A percentile compares a stretch with the other conserved stretches of the same genome.
Conservation (phyloP, 2,113 vertebrate species). For the Hassar affinis region DNA sequence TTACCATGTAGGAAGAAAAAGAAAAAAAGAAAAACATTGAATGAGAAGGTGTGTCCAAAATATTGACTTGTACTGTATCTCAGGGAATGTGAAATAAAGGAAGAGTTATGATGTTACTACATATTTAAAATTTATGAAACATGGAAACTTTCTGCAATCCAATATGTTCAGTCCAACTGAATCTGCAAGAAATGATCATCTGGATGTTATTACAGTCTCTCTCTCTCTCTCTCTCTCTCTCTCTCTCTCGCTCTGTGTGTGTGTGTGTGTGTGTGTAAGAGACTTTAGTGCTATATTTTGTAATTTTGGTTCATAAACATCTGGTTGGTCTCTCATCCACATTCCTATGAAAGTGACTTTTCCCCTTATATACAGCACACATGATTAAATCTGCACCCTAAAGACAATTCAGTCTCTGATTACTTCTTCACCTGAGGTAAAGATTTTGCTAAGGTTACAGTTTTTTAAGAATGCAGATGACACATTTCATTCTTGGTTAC, state of each 20-base stretch:
- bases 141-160: slow-evolving; percentile 76
- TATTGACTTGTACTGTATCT: too few relatives aligned
- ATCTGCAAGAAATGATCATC: slow-evolving; percentile 72
- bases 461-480: background rate
- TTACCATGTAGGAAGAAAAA: too few relatives aligned
- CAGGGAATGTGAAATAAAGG: slow-evolving; percentile 34
- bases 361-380: slow-evolving; percentile 31
- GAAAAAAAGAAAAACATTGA: too few relatives aligned
- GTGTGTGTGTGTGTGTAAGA: background rate
- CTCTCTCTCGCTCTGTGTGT: slow-evolving; percentile 3
- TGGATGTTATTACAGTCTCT: slow-evolving; percentile 87
- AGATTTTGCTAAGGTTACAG: background rate
- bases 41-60: too few relatives aligned
- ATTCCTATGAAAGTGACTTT: slow-evolving; percentile 54
- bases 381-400: slow-evolving; percentile 12
- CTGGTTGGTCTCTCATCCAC: slow-evolving; percentile 56
- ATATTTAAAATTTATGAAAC: slow-evolving; percentile 78
- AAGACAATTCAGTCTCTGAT: slow-evolving; percentile 22
- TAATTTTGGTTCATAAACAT: slow-evolving; percentile 59
- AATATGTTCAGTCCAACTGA: slow-evolving; percentile 76
- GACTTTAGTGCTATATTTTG: slow-evolving; percentile 51
- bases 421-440: background rate
- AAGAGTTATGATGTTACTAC: slow-evolving; percentile 59
- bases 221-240: slow-evolving; percentile 66
- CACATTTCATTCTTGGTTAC: too few relatives aligned